Percentiles rank a stretch among this genome's conserved stretches.
Evolutionary conservation across 2,113 vertebrate genomes (phyloP).

Genomic region (Sylvia atricapilla): DNA sequence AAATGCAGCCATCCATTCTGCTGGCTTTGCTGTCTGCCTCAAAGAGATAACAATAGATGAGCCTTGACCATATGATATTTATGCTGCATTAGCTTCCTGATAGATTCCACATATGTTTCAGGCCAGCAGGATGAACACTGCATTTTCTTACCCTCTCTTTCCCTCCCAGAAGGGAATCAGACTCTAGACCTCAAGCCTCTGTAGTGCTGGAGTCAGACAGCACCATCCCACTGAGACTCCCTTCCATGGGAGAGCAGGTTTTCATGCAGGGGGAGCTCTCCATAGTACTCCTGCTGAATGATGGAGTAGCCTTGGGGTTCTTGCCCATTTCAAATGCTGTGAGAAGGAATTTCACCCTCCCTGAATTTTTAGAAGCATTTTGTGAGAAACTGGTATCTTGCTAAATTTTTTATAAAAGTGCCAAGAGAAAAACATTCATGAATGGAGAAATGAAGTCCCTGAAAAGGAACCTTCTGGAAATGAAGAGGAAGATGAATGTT

Average conservation of each 20-base stretch:
- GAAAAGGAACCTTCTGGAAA: background rate
- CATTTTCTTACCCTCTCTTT: background rate
- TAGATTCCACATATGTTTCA: background rate
- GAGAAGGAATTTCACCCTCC: background rate
- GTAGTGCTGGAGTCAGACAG: background rate
- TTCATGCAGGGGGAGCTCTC: background rate
- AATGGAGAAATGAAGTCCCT: background rate
- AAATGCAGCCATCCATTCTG: background rate
- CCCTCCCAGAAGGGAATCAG: background rate
- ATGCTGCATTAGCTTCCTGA: background rate
- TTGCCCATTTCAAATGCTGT: background rate
- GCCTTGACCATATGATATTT: background rate
- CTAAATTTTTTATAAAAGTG: background rate
- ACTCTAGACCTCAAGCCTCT: background rate
- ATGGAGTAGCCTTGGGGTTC: background rate
- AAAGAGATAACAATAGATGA: background rate
- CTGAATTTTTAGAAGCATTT: background rate
- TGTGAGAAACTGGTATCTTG: background rate
- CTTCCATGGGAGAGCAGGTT: background rate
- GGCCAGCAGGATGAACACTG: background rate
- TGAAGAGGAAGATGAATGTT: background rate
- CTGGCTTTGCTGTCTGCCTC: background rate
- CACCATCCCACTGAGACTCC: background rate
- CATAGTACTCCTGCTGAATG: background rate
- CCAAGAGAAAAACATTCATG: background rate